Conservation (phyloP, 2,797 vertebrate species). For the Urophycis tenuis region DNA sequence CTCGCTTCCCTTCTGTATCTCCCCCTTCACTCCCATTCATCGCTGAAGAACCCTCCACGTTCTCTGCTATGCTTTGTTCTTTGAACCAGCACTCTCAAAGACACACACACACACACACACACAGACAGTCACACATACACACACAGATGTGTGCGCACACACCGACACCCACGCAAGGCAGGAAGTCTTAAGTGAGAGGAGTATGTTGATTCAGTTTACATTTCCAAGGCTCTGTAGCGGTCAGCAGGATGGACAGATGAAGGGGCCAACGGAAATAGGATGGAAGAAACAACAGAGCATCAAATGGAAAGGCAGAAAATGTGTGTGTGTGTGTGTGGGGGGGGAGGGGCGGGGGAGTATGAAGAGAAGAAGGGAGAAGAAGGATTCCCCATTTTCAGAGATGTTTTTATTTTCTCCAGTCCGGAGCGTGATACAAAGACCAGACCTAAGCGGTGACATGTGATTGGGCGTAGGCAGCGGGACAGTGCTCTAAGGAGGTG, state of each 20-base stretch:
- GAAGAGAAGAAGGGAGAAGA: not conserved
- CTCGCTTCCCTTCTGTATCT: not conserved
- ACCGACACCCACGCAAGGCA: constrained; percentile 28
- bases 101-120: not conserved
- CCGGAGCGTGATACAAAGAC: not conserved
- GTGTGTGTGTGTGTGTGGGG: too few relatives aligned
- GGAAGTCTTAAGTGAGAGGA: constrained; percentile 54
- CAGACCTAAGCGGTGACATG: not conserved
- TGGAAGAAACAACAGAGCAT: constrained; percentile 19
- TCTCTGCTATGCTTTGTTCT: not conserved
- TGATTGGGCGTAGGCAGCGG: not conserved
- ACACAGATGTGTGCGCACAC: constrained; percentile 9
- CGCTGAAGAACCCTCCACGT: not conserved
- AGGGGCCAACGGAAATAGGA: constrained; percentile 35
- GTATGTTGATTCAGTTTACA: constrained; percentile 67
- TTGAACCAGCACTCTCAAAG: not conserved
- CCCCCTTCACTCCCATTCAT: not conserved
- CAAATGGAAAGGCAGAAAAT: constrained; percentile 5
- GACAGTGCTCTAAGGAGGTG: not conserved
- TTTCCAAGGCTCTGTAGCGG: constrained; percentile 42
- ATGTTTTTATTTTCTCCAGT: too few relatives aligned
- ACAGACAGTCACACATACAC: not conserved
- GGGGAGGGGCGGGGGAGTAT: not conserved
- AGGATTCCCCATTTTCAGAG: not conserved
- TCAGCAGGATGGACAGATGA: constrained; percentile 7